Percentiles rank a stretch among this genome's conserved stretches.
These are phyloP conservation scores for Pinna nobilis DNA, from an alignment of 1,140 invertebrate genomes.

Conservation along the genomic window DNA sequence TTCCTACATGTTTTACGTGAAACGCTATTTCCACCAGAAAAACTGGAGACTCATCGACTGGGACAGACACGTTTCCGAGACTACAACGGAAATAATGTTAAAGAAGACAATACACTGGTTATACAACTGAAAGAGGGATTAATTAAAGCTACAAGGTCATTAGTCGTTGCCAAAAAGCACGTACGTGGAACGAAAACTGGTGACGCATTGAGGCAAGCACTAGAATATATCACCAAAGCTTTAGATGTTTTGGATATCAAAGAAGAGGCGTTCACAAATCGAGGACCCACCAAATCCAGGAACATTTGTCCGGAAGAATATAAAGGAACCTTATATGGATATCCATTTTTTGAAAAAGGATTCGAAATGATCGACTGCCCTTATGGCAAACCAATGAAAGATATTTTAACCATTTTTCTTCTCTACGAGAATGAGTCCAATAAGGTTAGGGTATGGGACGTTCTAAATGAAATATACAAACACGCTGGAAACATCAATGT, in stretches of 20 bases:
- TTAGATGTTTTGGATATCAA: slow-evolving; percentile 22
- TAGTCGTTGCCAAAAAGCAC: slow-evolving; percentile 32
- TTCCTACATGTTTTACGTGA: too few relatives aligned
- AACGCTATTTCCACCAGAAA: too few relatives aligned
- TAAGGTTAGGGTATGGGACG: background rate
- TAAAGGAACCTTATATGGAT: slow-evolving; percentile 39
- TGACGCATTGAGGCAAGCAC: slow-evolving; percentile 17
- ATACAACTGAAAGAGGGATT: slow-evolving; percentile 3
- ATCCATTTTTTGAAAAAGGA: slow-evolving; percentile 46
- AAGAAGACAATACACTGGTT: too few relatives aligned
- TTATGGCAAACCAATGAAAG: background rate
- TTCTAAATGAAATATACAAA: background rate
- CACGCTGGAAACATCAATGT: background rate
- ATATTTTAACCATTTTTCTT: slow-evolving; percentile 36
- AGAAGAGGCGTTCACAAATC: background rate
- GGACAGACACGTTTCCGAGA: too few relatives aligned
- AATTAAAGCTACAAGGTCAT: slow-evolving; percentile 1
- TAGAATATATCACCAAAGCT: slow-evolving; percentile 8
- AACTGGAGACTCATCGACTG: too few relatives aligned
- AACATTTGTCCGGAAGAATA: slow-evolving; percentile 43
- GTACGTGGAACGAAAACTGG: slow-evolving; percentile 37
- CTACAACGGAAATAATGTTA: too few relatives aligned
- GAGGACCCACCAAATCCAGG: background rate
- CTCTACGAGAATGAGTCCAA: background rate
- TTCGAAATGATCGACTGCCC: slow-evolving; percentile 40